Percentiles rank a stretch among this genome's conserved stretches.
Evolutionary conservation across 2,797 vertebrate genomes (phyloP).

Genomic region (Cheirogaleus major): DNA sequence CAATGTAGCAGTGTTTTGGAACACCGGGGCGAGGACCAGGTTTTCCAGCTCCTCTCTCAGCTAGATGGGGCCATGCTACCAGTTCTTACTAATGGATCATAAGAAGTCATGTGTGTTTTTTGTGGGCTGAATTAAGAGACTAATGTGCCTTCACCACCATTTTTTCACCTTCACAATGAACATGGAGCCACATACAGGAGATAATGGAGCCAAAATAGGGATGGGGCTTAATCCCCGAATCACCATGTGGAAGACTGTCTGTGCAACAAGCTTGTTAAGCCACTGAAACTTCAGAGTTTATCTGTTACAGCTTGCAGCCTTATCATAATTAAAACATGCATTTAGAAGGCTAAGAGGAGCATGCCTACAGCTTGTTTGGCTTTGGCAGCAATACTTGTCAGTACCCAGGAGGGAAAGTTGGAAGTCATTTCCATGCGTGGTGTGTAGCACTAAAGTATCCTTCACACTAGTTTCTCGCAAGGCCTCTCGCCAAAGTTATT

Average conservation of each 20-base stretch:
- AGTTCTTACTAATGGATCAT: background rate
- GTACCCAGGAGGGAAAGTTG: background rate
- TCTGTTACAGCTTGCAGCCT: background rate
- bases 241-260: background rate
- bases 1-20: background rate
- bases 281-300: background rate
- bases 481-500: background rate
- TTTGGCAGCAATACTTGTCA: background rate
- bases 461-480: background rate
- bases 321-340: background rate
- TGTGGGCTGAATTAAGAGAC: background rate
- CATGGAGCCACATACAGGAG: background rate
- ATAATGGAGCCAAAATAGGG: rapidly evolving
- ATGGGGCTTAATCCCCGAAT: background rate
- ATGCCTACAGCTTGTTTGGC: background rate
- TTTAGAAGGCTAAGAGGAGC: background rate
- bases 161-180: background rate
- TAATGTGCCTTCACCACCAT: background rate
- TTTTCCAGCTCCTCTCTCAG: background rate
- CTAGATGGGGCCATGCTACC: background rate
- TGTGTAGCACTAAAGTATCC: background rate
- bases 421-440: background rate
- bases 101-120: background rate
- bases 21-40: background rate
- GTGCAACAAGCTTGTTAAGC: too few species aligned